phyloP scores from a whole-genome alignment of 2,113 vertebrate species.

The Ailuropoda melanoleuca region DNA sequence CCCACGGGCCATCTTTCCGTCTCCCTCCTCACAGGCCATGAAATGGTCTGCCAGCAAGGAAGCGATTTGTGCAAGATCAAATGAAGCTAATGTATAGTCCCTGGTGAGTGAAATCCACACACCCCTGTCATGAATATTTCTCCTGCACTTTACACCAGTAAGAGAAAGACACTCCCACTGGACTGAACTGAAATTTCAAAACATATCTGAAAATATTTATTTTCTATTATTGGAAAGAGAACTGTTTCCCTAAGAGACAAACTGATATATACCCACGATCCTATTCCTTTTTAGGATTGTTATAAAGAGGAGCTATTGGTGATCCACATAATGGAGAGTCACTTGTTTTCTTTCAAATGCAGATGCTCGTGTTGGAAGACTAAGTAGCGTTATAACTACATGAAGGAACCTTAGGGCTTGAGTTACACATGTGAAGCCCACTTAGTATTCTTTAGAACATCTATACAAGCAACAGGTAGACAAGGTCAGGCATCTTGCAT shows the following conservation, averaged over 20 bases:
- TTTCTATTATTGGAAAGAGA: background rate
- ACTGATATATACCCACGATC: no score
- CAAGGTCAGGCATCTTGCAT: slow-evolving; percentile 46
- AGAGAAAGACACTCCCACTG: background rate
- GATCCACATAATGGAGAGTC: slow-evolving; percentile 22
- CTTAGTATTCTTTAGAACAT: slow-evolving; percentile 58
- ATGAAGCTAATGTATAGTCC: background rate
- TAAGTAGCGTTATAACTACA: slow-evolving; percentile 19
- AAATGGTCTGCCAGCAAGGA: background rate
- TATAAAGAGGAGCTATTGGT: background rate
- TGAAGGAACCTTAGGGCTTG: slow-evolving; percentile 29
- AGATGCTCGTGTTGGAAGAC: slow-evolving; percentile 25
- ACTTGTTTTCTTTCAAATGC: slow-evolving; percentile 51
- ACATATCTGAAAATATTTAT: background rate
- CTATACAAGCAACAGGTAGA: slow-evolving; percentile 19
- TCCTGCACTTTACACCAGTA: rapidly evolving
- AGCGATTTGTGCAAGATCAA: rapidly evolving
- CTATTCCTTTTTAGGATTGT: slow-evolving; percentile 26
- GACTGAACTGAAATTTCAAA: background rate
- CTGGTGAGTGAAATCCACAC: rapidly evolving
- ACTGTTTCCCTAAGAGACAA: background rate
- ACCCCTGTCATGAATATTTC: background rate
- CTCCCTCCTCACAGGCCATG: background rate
- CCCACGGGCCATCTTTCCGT: rapidly evolving
- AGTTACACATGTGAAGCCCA: slow-evolving; percentile 49